A percentile compares a stretch with the other conserved stretches of the same genome.
Evolutionary conservation across 2,113 vertebrate species (phyloP).

Genomic region (Erythrolamprus reginae): DNA sequence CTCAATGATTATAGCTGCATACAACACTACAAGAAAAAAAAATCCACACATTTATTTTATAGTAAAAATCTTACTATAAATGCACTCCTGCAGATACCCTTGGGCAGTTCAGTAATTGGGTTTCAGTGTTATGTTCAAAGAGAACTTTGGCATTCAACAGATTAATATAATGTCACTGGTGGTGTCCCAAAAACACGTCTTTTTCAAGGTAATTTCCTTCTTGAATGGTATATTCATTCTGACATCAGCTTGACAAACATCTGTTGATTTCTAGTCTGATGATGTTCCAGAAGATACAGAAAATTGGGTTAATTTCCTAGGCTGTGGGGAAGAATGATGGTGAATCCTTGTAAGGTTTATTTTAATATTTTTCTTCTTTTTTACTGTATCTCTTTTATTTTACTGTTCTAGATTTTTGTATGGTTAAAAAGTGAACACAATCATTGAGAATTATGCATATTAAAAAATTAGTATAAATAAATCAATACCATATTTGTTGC

Average conservation of each 20-base stretch:
- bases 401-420: neutral
- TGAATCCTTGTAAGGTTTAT: neutral
- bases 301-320: neutral
- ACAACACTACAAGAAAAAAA: neutral
- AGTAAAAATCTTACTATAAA: conserved; percentile 26
- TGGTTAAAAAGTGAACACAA: neutral
- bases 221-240: neutral
- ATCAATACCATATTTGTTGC: neutral
- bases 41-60: neutral
- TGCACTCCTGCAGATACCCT: conserved; percentile 30
- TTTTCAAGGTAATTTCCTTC: neutral
- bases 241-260: no score
- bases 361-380: neutral
- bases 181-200: neutral
- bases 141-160: conserved; percentile 3
- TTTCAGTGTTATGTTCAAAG: conserved; percentile 50
- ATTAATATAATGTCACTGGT: neutral
- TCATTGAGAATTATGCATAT: neutral
- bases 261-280: neutral
- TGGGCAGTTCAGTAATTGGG: conserved; percentile 48
- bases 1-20: neutral
- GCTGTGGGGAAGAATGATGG: neutral
- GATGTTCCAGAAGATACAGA: neutral
- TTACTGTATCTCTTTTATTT: neutral
- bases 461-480: neutral